phyloP scores from a whole-genome alignment of 2,113 vertebrate species.

The Alaudala cheleensis region DNA sequence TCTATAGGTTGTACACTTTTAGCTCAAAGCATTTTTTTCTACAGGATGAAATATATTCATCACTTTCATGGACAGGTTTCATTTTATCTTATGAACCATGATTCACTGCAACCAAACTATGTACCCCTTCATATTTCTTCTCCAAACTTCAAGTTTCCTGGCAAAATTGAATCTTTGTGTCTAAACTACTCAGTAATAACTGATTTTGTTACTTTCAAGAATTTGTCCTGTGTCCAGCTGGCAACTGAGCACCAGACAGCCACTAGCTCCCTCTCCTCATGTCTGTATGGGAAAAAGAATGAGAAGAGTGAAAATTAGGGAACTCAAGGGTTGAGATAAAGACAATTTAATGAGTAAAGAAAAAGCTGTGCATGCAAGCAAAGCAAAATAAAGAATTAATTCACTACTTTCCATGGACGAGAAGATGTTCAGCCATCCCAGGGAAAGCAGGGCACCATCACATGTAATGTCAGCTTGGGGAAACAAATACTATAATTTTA shows the following conservation, averaged over 20 bases:
- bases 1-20: background rate
- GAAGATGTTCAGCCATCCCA: background rate
- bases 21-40: background rate
- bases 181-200: background rate
- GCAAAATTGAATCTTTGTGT: background rate
- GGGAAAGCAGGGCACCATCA: background rate
- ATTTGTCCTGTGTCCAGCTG: background rate
- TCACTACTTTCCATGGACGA: background rate
- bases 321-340: background rate
- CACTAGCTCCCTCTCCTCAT: background rate
- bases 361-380: background rate
- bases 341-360: background rate
- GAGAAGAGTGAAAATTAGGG: background rate
- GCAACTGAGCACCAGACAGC: background rate
- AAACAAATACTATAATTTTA: background rate
- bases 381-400: background rate
- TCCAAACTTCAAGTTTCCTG: background rate
- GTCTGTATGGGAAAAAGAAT: background rate
- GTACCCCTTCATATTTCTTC: background rate
- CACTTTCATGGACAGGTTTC: background rate
- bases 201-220: background rate
- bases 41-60: background rate
- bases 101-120: background rate
- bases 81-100: background rate
- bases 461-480: background rate